A percentile compares a stretch with the other conserved stretches of the same genome.
Conservation (phyloP, 2,113 vertebrate species). For the Cryptoleucopteryx plumbea region DNA sequence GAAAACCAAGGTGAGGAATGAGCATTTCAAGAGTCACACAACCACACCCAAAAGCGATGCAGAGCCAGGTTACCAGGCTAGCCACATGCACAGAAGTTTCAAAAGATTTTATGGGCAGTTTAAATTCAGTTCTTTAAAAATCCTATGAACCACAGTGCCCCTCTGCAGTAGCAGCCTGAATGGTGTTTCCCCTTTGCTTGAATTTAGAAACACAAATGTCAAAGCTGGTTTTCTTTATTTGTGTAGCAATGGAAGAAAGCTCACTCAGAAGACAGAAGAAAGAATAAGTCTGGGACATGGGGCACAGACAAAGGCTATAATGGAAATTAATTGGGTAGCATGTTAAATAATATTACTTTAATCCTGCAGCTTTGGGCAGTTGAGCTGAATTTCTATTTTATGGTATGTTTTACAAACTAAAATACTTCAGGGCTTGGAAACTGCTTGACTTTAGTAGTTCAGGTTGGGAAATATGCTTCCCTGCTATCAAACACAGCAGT, state of each 20-base stretch:
- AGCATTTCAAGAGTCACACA: not conserved
- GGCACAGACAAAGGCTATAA: constrained; percentile 47
- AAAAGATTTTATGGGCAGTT: not conserved
- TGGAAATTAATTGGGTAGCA: constrained; percentile 69
- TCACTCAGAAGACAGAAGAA: constrained; percentile 66
- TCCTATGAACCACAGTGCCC: not conserved
- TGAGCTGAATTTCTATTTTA: constrained; percentile 68
- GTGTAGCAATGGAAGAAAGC: constrained; percentile 55
- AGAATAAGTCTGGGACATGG: constrained; percentile 42
- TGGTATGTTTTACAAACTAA: constrained; percentile 63
- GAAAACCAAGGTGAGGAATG: not conserved
- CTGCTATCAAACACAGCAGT: constrained; percentile 31
- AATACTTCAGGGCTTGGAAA: constrained; percentile 62
- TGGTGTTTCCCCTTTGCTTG: not conserved
- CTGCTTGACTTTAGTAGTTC: not conserved
- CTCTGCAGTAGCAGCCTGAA: not conserved
- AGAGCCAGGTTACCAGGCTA: not conserved
- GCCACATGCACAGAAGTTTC: not conserved
- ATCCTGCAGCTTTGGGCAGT: constrained; percentile 66
- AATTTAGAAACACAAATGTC: constrained; percentile 43
- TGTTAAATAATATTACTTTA: constrained; percentile 73
- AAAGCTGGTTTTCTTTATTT: constrained; percentile 61
- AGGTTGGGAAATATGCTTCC: constrained; percentile 65
- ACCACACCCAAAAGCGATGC: not conserved
- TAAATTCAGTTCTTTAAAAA: not conserved